Evolutionary conservation across 2,113 vertebrate genomes (phyloP), one percentile per base, ranked within the genome.

Genomic region (Chloroceryle aenea): DNA sequence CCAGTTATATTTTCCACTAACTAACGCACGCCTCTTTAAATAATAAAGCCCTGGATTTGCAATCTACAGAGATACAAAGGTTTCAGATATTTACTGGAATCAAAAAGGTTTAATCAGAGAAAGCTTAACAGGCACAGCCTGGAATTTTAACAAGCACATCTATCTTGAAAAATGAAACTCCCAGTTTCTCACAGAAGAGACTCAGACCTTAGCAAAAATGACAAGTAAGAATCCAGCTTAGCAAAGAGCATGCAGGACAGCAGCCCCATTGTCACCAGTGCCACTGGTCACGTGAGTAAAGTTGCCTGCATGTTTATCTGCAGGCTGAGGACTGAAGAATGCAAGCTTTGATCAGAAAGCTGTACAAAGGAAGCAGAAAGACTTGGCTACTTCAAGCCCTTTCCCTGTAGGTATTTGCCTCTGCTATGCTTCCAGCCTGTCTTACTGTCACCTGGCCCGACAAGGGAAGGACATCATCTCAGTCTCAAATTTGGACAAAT

Each of bases 31-130:
- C 27, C 30, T 87, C 84, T 82, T 97, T 96, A 96, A 94, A 95
- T 92, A 97, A 95, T n/a, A 90, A 85, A 90, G 87, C 91, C 87
- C 75, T 78, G 74, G 89, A 93, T 95, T 50, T 50, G 30, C 88
- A 87, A 90, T 91, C 81, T 91, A 79, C 74, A 61, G 36, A 86
- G 87, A 64, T 86, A 94, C 63, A 90, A 95, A 94, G 87, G 93
- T 89, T 92, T 89, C 47, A 55, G 73, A 30, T 69, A 91, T 95
- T 86, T 88, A 87, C 88, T 74, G 48, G 72, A 92, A 87, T 34
- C 61, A 29, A 17, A 88, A 85, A 75, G 56, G 73, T 95, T 95
- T 96, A 89, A 96, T 92, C 69, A 90, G 79, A 87, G 68, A 45
- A 75, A 62, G 66, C 73, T 93, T 81, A 78, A 86, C 69, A 67